These are phyloP conservation scores for Orthonyx spaldingii DNA, from an alignment of 2,113 vertebrate species.

Conservation along the genomic window DNA sequence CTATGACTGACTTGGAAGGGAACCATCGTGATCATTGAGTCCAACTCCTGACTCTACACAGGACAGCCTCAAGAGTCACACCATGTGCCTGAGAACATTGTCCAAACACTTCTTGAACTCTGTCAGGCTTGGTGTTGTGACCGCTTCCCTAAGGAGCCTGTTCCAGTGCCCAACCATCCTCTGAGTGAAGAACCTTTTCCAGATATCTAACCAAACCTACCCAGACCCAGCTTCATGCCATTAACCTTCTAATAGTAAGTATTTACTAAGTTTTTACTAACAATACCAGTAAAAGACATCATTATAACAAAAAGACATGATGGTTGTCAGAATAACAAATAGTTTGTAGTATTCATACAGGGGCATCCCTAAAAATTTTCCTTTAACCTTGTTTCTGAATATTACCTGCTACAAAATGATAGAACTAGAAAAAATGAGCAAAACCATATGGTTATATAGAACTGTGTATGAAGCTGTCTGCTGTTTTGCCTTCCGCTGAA, in stretches of 20 bases:
- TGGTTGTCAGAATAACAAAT: background rate
- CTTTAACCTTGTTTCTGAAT: background rate
- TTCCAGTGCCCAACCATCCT: fast-evolving
- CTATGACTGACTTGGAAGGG: too few species aligned
- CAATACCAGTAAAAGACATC: background rate
- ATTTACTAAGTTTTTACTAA: background rate
- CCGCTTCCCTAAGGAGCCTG: background rate
- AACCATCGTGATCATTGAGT: background rate
- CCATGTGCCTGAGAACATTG: background rate
- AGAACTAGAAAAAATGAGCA: background rate
- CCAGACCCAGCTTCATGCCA: background rate
- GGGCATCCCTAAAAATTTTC: background rate
- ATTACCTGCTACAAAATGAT: background rate
- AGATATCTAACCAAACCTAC: background rate
- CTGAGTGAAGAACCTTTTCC: background rate
- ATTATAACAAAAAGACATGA: background rate
- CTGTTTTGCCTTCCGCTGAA: background rate
- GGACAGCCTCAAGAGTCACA: background rate
- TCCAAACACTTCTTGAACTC: fast-evolving
- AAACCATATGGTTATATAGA: background rate
- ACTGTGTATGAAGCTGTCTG: background rate
- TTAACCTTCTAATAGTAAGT: background rate
- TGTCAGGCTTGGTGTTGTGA: background rate
- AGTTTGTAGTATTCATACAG: background rate
- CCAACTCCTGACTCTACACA: background rate